phyloP scores from a whole-genome alignment of 2,888 invertebrate species.

The Tipula lateralis region DNA sequence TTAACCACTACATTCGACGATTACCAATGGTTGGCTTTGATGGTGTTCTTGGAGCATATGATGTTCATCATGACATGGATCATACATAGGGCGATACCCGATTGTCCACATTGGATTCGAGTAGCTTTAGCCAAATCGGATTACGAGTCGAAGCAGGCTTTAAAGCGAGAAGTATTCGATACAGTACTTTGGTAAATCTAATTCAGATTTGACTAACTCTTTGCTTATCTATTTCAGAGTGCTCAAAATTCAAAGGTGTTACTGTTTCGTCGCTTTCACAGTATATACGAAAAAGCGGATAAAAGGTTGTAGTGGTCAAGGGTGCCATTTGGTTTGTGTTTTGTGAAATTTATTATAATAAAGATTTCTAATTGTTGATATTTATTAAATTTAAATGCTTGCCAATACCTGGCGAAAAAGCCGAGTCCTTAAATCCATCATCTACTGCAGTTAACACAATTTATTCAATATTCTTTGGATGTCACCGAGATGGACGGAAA shows the following conservation, averaged over 20 bases:
- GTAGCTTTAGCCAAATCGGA: constrained; percentile 58
- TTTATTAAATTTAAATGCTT: no score
- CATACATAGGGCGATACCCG: constrained; percentile 63
- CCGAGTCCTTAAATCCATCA: no score
- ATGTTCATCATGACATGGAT: constrained; percentile 60
- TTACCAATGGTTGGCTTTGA: constrained; percentile 47
- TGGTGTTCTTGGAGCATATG: constrained; percentile 66
- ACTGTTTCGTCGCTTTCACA: background rate
- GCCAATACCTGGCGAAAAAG: no score
- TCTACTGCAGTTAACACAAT: no score
- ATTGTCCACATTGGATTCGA: constrained; percentile 64
- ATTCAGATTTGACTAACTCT: background rate
- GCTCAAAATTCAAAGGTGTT: constrained; percentile 26
- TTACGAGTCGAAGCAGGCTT: constrained; percentile 59
- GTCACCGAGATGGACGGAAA: no score
- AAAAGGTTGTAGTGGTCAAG: background rate
- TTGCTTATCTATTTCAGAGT: background rate
- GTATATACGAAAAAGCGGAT: background rate
- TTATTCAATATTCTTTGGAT: no score
- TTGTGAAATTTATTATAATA: background rate
- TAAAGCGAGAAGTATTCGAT: constrained; percentile 47
- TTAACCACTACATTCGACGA: constrained; percentile 42
- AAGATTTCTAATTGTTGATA: background rate
- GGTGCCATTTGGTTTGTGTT: background rate
- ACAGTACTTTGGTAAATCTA: background rate